Base-by-base conservation (phyloP, 1,140 invertebrate species). In the Drosophila albomicans region DNA sequence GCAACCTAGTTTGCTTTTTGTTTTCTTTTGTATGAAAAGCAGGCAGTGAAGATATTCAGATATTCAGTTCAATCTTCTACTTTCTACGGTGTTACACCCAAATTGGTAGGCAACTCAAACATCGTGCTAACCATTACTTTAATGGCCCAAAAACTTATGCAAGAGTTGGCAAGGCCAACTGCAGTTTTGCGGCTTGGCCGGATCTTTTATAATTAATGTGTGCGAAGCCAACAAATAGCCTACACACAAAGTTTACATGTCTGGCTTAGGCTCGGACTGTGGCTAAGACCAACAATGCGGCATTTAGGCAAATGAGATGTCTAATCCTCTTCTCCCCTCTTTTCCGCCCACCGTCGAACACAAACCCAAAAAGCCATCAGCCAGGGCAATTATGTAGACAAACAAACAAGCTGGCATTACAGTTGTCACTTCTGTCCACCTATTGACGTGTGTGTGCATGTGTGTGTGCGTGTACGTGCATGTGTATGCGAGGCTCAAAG, bases 361-460 rank as follows among this genome's bases (percentile, higher is more conserved):
- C 48, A 25, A 20, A 41, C 62, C 59, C 59, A 43, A 54, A 63
- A 49, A 41, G 71, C 77, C 84, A 82, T 84, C 73, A 78, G 71
- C 61, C 61, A 56, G 85, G 85, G 77, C 84, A 88, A 88, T 88
- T 88, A 88, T 88, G 81, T 89, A 57, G 85, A 67, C 80, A 88
- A 88, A 88, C 84, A 88, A 84, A 80, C 71, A 72, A 35, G 65
- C 54, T 54, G 58, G 79, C 76, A 82, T 87, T 87, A 79, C 51
- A 78, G 77, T 84, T 84, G 76, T 88, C 84, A 84, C 84, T 70
- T 76, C 51, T 46, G 52, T 51, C 20, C 57, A 28, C 46, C 58
- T 56, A 75, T 87, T 66, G 72, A 80, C 51, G 54, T 59, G 32
- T 64, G 48, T n/a, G 30, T 32, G 16, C 1, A 20, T 41, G 51